Percentiles rank a stretch among this genome's conserved stretches.
phyloP scores from a whole-genome alignment of 2,113 vertebrate species.

The Philantomba maxwellii region DNA sequence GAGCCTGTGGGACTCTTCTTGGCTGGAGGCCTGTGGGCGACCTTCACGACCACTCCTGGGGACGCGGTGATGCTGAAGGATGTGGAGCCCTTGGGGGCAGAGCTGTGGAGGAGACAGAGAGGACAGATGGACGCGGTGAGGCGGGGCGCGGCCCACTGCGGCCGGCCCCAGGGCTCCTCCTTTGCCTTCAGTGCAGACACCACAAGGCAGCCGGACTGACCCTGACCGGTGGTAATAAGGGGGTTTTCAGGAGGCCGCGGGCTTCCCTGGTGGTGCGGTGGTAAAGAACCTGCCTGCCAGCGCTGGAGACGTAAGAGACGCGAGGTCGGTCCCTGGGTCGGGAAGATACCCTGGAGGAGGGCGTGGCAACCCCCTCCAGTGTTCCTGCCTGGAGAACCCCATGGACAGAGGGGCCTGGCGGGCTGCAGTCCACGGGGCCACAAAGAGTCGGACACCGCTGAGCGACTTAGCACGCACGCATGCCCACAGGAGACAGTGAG shows the following conservation, averaged over 20 bases:
- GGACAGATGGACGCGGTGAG: background rate
- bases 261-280: accelerated
- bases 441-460: background rate
- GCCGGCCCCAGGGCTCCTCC: too few species aligned
- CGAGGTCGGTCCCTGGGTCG: background rate
- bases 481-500: too few species aligned
- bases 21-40: conserved; percentile 52
- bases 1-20: conserved; percentile 20
- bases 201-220: background rate
- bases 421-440: background rate
- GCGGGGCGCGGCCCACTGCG: accelerated
- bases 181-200: background rate
- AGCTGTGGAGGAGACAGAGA: conserved; percentile 64
- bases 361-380: background rate
- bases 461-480: accelerated
- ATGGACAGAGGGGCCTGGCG: background rate
- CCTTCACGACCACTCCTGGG: conserved; percentile 49
- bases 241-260: background rate
- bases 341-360: background rate
- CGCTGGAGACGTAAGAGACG: accelerated
- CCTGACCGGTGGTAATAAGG: accelerated
- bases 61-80: conserved; percentile 74
- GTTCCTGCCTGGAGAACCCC: background rate
- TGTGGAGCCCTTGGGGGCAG: conserved; percentile 52
- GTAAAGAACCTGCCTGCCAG: background rate